phyloP scores from a whole-genome alignment of 1,140 invertebrate species.

The Bombus impatiens region DNA sequence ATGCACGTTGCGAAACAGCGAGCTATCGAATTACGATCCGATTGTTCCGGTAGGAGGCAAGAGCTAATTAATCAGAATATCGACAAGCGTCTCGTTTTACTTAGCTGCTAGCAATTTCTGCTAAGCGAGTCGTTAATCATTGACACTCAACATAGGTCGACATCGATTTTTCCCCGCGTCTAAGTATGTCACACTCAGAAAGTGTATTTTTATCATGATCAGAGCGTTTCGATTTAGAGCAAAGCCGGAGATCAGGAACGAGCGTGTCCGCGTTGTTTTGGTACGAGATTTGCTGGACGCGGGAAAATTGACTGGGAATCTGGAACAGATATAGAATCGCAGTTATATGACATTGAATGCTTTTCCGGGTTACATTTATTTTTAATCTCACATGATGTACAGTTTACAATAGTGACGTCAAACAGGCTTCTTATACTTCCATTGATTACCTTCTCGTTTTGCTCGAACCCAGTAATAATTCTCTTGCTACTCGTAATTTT shows the following conservation, averaged over 20 bases:
- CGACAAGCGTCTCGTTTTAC: constrained; percentile 43
- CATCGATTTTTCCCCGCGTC: constrained; percentile 21
- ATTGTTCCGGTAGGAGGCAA: constrained; percentile 23
- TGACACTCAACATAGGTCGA: constrained; percentile 41
- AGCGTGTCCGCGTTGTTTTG: not conserved
- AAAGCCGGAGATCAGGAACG: not conserved
- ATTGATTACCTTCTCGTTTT: constrained; percentile 48
- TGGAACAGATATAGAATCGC: constrained; percentile 46
- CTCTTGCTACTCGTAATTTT: not conserved
- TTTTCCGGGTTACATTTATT: constrained; percentile 59
- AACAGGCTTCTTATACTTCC: constrained; percentile 46
- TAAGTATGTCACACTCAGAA: constrained; percentile 31
- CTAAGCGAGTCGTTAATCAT: constrained; percentile 60
- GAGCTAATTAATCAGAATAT: constrained; percentile 62
- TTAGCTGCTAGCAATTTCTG: constrained; percentile 11
- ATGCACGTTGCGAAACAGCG: not conserved
- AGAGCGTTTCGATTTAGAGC: constrained; percentile 24
- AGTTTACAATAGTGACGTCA: constrained; percentile 59
- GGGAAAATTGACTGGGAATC: not conserved
- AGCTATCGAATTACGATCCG: constrained; percentile 39
- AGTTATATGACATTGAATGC: constrained; percentile 59
- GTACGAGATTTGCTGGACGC: too few relatives aligned
- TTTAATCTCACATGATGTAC: constrained; percentile 54
- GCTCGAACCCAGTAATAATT: constrained; percentile 18
- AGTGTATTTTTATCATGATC: constrained; percentile 5